Conservation (phyloP, 2,113 vertebrate genomes). For the Bos indicus region DNA sequence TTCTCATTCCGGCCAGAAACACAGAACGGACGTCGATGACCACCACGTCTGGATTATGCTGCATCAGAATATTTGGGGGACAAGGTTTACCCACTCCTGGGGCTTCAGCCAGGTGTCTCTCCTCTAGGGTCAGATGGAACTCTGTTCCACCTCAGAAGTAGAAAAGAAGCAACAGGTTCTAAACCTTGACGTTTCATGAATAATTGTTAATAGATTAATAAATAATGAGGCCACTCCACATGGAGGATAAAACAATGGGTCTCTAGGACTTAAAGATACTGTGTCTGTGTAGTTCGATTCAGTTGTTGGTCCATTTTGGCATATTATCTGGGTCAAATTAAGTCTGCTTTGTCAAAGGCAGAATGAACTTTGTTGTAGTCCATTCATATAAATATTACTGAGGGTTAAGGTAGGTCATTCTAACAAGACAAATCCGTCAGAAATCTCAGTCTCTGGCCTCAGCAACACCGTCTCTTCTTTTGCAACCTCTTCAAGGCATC, state of each 20-base stretch:
- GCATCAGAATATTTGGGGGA: not conserved
- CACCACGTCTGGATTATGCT: not conserved
- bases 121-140: not conserved
- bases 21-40: not conserved
- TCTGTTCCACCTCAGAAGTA: not conserved
- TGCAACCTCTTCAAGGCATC: not conserved
- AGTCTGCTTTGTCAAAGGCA: not conserved
- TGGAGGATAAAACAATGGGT: not conserved
- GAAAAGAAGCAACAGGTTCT: not conserved
- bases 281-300: accelerated
- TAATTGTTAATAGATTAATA: not conserved
- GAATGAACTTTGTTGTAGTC: not conserved
- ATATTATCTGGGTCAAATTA: not conserved
- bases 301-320: not conserved
- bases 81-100: not conserved
- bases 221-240: not conserved
- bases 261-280: too few species aligned
- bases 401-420: not conserved
- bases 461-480: not conserved
- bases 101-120: not conserved
- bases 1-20: not conserved
- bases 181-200: not conserved
- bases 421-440: accelerated
- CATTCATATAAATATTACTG: not conserved
- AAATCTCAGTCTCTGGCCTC: not conserved